Conservation (phyloP, 2,113 vertebrate species). For the Osmerus eperlanus region DNA sequence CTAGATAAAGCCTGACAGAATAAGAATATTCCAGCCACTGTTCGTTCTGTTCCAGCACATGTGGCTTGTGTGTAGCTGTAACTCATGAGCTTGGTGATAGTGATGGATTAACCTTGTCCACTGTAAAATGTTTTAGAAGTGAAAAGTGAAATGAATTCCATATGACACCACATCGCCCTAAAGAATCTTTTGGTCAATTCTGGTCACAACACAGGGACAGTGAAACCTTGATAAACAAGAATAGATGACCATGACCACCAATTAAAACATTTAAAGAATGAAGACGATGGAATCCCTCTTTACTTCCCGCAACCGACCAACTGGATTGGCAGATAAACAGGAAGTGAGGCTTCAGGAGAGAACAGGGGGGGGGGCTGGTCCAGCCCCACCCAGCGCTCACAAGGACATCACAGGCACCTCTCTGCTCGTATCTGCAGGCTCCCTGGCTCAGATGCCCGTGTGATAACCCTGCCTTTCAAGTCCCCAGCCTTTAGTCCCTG, state of each 20-base stretch:
- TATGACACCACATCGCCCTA: too few relatives aligned
- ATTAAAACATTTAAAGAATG: constrained; percentile 18
- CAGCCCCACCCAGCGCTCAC: constrained; percentile 18
- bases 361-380: constrained; percentile 7
- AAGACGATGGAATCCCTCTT: constrained; percentile 25
- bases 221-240: constrained; percentile 31
- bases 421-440: not conserved
- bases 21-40: too few relatives aligned
- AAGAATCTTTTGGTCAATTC: too few relatives aligned
- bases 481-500: constrained; percentile 50
- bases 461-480: constrained; percentile 59
- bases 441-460: constrained; percentile 48
- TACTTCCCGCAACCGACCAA: constrained; percentile 14
- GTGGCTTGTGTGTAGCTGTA: too few relatives aligned
- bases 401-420: constrained; percentile 18
- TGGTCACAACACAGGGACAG: not conserved
- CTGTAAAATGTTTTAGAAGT: too few relatives aligned
- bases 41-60: too few relatives aligned
- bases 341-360: constrained; percentile 2
- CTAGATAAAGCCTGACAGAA: constrained; percentile 18
- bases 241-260: not conserved
- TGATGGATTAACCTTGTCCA: too few relatives aligned
- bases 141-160: too few relatives aligned
- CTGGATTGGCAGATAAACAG: constrained; percentile 13
- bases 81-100: too few relatives aligned